These are phyloP conservation scores for Brachyhypopomus gauderio DNA, from an alignment of 2,113 vertebrate genomes.

Conservation along the genomic window DNA sequence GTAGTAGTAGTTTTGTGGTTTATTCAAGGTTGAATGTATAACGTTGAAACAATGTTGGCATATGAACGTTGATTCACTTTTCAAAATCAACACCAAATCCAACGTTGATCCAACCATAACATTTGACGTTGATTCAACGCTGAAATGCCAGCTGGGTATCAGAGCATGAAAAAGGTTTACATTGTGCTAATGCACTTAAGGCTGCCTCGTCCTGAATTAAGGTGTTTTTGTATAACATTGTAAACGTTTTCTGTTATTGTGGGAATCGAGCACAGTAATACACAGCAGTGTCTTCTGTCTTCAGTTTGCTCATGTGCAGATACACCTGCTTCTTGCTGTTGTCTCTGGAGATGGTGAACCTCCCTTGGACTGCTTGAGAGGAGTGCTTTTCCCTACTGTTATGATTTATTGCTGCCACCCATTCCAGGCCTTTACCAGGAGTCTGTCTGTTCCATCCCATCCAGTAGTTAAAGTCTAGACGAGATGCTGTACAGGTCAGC, in stretches of 20 bases:
- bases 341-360: slow-evolving; percentile 57
- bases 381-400: background rate
- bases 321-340: too few relatives aligned
- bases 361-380: slow-evolving; percentile 48
- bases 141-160: too few relatives aligned
- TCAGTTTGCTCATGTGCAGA: slow-evolving; percentile 55
- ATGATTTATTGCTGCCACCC: background rate
- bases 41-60: too few relatives aligned
- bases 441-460: slow-evolving; percentile 25
- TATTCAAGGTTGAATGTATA: too few relatives aligned
- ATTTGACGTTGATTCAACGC: too few relatives aligned
- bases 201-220: too few relatives aligned
- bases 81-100: too few relatives aligned
- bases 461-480: background rate
- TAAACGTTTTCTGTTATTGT: slow-evolving; percentile 8
- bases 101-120: too few relatives aligned
- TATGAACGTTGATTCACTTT: too few relatives aligned
- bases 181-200: too few relatives aligned
- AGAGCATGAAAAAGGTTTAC: too few relatives aligned
- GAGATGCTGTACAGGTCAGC: slow-evolving; percentile 3
- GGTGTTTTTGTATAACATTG: slow-evolving; percentile 29
- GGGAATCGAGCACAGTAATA: slow-evolving; percentile 40
- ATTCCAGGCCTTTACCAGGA: slow-evolving; percentile 26
- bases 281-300: slow-evolving; percentile 46
- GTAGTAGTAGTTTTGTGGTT: too few relatives aligned